Base-by-base conservation (phyloP, 2,113 vertebrate species). In the Pseudonaja textilis region DNA sequence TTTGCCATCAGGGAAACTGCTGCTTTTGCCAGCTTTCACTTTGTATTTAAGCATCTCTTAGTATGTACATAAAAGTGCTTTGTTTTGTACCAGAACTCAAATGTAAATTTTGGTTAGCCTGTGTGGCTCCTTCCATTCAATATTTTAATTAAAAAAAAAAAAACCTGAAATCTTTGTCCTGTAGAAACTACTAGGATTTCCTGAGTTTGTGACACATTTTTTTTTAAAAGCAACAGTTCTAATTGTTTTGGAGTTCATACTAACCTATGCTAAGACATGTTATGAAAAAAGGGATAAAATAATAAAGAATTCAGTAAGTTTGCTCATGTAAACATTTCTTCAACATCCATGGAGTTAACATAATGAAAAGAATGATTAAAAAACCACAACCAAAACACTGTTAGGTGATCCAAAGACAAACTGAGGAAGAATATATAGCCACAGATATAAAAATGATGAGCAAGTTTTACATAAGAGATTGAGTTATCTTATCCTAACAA, bases 361-460 rank as follows among this genome's bases (percentile, higher is more conserved):
- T 39, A 47, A 42, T 52, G 91, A 54, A 93, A 54, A 0, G 87
- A 34, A 92, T 1, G 93, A 20, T 0, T 89, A 39, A 57, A 89
- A 3, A 85, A 88, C 94, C n/a, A 2, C 89, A 81, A 23, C 12
- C 6, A 87, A 52, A 64, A 10, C 14, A 93, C 89, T 92, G 95
- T 93, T 94, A 89, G 39, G 88, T 93, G 87, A 94, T 47, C 9
- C 6, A 92, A 69, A 69, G 92, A 90, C 45, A 92, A 55, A 95
- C 55, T 86, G 91, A 95, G 94, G 20, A 57, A 42, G 91, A 74
- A 96, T 56, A 92, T 93, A 93, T 45, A 91, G 85, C 25, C 89
- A 94, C 85, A 92, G 92, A 29, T 89, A 94, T 88, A 61, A 95
- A 95, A 95, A 55, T 55, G 91, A 0, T 69, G 92, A 91, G 57